phyloP scores from a whole-genome alignment of 2,888 invertebrate genomes.

The Rhogogaster chlorosoma region DNA sequence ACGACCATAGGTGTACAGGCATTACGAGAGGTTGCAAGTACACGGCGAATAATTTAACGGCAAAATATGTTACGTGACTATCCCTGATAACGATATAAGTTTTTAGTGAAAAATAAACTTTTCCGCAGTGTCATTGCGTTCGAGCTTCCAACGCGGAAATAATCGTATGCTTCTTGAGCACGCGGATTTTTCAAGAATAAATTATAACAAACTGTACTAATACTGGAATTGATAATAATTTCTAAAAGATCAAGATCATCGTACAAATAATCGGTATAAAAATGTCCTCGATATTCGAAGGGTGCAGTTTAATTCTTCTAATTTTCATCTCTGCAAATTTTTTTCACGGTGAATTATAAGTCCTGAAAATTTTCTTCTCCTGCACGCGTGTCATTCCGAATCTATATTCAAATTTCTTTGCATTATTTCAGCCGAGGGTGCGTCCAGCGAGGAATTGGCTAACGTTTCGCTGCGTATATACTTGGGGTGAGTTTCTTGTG shows the following conservation, averaged over 20 bases:
- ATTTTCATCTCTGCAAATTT: neutral
- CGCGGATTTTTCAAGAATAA: too few relatives aligned
- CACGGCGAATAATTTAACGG: too few relatives aligned
- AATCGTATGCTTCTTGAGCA: too few relatives aligned
- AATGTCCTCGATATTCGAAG: neutral
- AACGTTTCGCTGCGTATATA: constrained; percentile 62
- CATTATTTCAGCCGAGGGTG: neutral
- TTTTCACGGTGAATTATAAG: neutral
- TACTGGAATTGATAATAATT: too few relatives aligned
- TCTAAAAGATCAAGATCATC: neutral
- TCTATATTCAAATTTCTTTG: neutral
- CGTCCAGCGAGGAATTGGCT: neutral
- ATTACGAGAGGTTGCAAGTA: too few relatives aligned
- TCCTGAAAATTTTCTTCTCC: neutral
- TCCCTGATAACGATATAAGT: too few relatives aligned
- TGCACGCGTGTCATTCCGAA: neutral
- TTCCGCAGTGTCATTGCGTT: too few relatives aligned
- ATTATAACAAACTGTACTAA: too few relatives aligned
- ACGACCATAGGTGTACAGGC: too few relatives aligned
- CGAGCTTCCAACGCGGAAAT: too few relatives aligned
- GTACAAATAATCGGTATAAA: neutral
- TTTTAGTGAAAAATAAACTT: too few relatives aligned
- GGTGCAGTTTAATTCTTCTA: neutral
- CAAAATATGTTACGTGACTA: too few relatives aligned
- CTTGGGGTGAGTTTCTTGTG: constrained; percentile 55